Conservation (phyloP, 1,140 invertebrate species). For the Cherax destructor region DNA sequence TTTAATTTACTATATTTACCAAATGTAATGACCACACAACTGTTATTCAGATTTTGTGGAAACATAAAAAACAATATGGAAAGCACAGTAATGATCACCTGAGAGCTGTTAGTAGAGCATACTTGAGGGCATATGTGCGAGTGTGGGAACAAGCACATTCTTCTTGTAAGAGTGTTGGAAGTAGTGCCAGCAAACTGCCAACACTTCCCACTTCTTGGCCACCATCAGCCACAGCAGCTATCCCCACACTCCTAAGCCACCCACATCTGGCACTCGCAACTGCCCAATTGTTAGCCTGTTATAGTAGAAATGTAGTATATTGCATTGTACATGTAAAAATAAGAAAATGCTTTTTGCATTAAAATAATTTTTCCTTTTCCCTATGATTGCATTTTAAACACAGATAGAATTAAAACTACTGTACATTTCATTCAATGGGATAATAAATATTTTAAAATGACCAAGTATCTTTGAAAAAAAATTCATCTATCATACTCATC, state of each 20-base stretch:
- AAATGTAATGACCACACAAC: too few species aligned
- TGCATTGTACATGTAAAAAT: not conserved
- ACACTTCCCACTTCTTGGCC: constrained; percentile 46
- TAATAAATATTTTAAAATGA: not conserved
- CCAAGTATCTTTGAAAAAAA: too few species aligned
- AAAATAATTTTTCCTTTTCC: not conserved
- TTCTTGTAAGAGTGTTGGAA: constrained; percentile 47
- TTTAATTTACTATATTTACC: too few species aligned
- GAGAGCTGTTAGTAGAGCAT: constrained; percentile 52
- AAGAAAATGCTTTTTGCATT: not conserved
- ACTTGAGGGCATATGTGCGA: constrained; percentile 55
- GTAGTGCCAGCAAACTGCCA: constrained; percentile 30
- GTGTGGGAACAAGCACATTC: constrained; percentile 50
- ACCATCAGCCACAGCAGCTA: constrained; percentile 59
- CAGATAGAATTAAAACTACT: not conserved
- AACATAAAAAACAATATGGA: not conserved
- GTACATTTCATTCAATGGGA: not conserved
- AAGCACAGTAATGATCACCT: constrained; percentile 14
- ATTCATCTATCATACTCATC: too few species aligned
- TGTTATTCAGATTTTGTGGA: too few species aligned
- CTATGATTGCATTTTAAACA: too few species aligned
- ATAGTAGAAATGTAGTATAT: not conserved
- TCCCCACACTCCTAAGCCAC: constrained; percentile 36
- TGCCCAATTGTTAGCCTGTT: constrained; percentile 56
- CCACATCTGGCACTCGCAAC: constrained; percentile 55